phyloP scores from a whole-genome alignment of 2,113 vertebrate species.

The Copsychus sechellarum region DNA sequence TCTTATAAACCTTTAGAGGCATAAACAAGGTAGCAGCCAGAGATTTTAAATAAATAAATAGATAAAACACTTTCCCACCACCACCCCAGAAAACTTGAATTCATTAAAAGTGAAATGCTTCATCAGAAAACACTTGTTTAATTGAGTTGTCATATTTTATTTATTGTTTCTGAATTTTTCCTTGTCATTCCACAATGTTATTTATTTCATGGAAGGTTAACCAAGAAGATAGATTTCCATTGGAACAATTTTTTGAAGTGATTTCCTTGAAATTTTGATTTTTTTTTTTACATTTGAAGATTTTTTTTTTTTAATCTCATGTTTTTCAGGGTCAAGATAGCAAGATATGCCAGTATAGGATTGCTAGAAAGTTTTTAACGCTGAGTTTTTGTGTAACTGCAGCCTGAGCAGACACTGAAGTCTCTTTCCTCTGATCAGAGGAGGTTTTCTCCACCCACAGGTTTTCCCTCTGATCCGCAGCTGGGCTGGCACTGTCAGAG shows the following conservation, averaged over 20 bases:
- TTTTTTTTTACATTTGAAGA: background rate
- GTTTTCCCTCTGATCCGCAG: background rate
- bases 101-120: background rate
- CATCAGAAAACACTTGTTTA: background rate
- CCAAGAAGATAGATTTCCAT: background rate
- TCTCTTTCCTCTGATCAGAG: background rate
- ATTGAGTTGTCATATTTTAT: background rate
- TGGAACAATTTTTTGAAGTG: background rate
- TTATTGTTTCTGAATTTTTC: background rate
- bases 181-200: background rate
- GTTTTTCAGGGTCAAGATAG: background rate
- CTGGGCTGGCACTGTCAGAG: background rate
- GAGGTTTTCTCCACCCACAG: background rate
- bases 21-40: background rate
- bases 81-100: background rate
- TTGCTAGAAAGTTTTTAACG: background rate
- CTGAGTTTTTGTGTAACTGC: background rate
- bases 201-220: background rate
- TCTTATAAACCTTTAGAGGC: background rate
- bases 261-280: background rate
- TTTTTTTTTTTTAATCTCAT: background rate
- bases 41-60: background rate
- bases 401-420: background rate
- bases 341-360: background rate
- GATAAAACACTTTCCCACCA: background rate